Percentiles rank a stretch among this genome's conserved stretches.
Conservation (phyloP, 1,140 invertebrate species). For the Chironomus striatipennis region DNA sequence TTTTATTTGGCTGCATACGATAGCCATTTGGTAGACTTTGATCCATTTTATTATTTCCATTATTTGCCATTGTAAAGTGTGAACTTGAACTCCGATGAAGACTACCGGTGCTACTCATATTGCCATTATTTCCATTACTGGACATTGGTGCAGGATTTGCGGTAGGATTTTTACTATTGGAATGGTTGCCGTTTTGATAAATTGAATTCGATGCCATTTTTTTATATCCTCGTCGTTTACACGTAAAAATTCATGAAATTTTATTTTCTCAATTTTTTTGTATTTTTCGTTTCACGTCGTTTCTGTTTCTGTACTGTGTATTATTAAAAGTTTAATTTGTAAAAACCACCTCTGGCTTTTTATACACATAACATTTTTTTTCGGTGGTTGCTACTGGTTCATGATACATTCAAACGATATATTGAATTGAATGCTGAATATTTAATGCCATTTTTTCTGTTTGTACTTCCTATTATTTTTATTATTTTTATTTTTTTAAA, state of each 20-base stretch:
- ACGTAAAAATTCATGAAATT: too few species aligned
- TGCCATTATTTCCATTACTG: not conserved
- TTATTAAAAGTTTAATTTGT: not conserved
- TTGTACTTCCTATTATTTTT: too few species aligned
- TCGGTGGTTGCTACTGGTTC: not conserved
- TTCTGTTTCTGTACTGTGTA: not conserved
- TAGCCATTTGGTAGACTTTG: constrained; percentile 22
- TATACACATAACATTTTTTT: not conserved
- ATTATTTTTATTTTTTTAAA: not conserved
- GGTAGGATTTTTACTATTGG: not conserved
- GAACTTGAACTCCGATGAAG: constrained; percentile 11
- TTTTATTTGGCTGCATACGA: constrained; percentile 6
- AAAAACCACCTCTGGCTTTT: constrained; percentile 1
- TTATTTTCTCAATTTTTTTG: not conserved
- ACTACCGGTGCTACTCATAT: not conserved
- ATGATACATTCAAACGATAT: constrained; percentile 14
- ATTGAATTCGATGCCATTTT: constrained; percentile 20
- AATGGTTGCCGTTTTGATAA: constrained; percentile 18
- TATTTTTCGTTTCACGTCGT: not conserved
- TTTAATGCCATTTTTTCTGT: constrained; percentile 4
- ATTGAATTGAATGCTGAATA: constrained; percentile 1
- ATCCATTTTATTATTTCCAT: not conserved
- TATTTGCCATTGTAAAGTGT: not conserved
- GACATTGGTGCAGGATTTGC: not conserved
- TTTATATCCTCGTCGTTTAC: not conserved